Conservation (phyloP, 37 sponge, comb jelly and placozoan genomes). For the Oscarella lobularis region DNA sequence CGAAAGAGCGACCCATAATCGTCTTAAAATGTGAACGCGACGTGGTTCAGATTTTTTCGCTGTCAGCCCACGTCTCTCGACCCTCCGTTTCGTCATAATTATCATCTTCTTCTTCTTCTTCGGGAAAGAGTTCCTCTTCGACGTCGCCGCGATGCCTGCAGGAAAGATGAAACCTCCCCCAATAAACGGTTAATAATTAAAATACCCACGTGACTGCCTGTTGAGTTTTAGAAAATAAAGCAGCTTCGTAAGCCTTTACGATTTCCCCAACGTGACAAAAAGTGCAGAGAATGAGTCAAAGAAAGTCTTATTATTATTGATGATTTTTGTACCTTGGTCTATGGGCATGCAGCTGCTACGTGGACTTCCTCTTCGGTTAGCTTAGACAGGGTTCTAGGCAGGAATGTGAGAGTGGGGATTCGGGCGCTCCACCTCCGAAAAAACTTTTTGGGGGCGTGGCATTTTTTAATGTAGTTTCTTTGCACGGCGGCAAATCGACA, state of each 20-base stretch:
- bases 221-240: background rate
- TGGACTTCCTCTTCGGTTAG: no score
- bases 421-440: no score
- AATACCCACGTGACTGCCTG: background rate
- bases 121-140: background rate
- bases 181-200: background rate
- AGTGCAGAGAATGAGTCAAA: background rate
- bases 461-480: no score
- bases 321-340: no score
- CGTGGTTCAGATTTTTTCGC: background rate
- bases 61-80: background rate
- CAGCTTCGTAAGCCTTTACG: background rate
- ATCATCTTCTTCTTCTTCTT: background rate
- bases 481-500: no score
- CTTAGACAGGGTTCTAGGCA: no score
- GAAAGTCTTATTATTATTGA: background rate
- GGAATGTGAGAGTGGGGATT: no score
- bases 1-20: conserved; percentile 39
- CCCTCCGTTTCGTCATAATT: background rate
- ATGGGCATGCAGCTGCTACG: background rate
- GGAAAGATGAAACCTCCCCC: no score
- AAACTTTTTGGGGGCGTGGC: no score
- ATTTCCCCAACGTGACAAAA: background rate
- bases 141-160: background rate
- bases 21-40: conserved; percentile 15